These are phyloP conservation scores for Pteronotus mesoamericanus DNA, from an alignment of 2,797 vertebrate species.

Conservation along the genomic window DNA sequence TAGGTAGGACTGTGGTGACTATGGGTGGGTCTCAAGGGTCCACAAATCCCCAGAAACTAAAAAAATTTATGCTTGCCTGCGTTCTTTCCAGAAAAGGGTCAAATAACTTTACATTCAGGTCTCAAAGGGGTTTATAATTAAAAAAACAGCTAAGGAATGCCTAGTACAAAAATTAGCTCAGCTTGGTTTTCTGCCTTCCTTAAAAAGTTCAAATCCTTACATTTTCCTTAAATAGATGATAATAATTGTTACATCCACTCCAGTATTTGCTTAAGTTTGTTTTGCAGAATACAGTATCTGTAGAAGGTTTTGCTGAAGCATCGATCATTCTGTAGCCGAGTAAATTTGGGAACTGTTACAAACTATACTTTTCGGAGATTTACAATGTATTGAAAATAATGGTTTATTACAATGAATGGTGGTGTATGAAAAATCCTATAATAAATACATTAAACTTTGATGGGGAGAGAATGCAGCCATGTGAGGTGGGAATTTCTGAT, in stretches of 20 bases:
- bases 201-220: neutral
- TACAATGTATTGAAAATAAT: neutral
- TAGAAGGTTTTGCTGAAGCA: neutral
- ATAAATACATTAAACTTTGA: neutral
- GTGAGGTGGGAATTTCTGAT: neutral
- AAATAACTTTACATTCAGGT: constrained; percentile 32
- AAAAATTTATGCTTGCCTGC: neutral
- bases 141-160: neutral
- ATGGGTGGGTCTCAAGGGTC: neutral
- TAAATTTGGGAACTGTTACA: neutral
- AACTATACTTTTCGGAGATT: neutral
- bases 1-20: neutral
- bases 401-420: neutral
- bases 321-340: neutral
- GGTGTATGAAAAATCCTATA: neutral
- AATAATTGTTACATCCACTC: neutral
- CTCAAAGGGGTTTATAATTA: neutral
- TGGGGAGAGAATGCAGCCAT: neutral
- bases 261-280: neutral
- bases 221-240: constrained; percentile 31
- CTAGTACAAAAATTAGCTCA: neutral
- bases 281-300: neutral
- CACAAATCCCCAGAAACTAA: neutral
- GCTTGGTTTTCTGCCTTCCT: neutral
- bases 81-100: neutral